A percentile compares a stretch with the other conserved stretches of the same genome.
Conservation (phyloP, 2,888 invertebrate genomes). For the Hofmannophila pseudospretella region DNA sequence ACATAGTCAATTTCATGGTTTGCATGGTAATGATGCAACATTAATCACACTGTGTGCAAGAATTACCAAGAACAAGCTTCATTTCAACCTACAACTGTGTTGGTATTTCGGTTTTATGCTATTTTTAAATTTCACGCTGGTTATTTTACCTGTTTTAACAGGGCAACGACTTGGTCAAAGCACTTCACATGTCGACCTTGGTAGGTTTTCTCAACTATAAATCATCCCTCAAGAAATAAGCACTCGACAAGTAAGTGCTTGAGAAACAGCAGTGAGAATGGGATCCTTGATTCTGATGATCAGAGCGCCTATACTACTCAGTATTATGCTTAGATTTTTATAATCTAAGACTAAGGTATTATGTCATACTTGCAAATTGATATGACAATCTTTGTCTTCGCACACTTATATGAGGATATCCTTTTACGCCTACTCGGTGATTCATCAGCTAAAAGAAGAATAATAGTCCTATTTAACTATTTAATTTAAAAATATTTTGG, state of each 20-base stretch:
- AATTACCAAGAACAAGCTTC: constrained; percentile 27
- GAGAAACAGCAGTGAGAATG: background rate
- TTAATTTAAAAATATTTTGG: no score
- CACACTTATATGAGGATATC: constrained; percentile 71
- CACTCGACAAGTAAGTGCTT: background rate
- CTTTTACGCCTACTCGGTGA: constrained; percentile 50
- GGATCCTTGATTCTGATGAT: background rate
- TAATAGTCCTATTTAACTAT: background rate
- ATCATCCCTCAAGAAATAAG: constrained; percentile 7
- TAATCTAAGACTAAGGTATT: no score
- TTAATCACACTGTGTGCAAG: constrained; percentile 23
- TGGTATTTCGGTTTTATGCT: constrained; percentile 30
- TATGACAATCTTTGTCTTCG: constrained; percentile 61
- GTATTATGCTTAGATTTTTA: background rate
- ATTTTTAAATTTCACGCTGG: constrained; percentile 41
- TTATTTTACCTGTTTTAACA: constrained; percentile 38
- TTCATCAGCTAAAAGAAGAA: constrained; percentile 30
- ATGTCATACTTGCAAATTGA: constrained; percentile 60
- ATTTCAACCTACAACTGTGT: constrained; percentile 17
- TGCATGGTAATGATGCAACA: constrained; percentile 24
- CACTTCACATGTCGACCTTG: constrained; percentile 41
- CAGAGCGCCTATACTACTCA: background rate
- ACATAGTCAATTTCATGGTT: no score
- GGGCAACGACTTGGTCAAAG: constrained; percentile 40
- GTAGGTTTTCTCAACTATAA: constrained; percentile 14